Base-by-base conservation (phyloP, 2,888 invertebrate species). In the Amblyjoppa fuscipennis region DNA sequence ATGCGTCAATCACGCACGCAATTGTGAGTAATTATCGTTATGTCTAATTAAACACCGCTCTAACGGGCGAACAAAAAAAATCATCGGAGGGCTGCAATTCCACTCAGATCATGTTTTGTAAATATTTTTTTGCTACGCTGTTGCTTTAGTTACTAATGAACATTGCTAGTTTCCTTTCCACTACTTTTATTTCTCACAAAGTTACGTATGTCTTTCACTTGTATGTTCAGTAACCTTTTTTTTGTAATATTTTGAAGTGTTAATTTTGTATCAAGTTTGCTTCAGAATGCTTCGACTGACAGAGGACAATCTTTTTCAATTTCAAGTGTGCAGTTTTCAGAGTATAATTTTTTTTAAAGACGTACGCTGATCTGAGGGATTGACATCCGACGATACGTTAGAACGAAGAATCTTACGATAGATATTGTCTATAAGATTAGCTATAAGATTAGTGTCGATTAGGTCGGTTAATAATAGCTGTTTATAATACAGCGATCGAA, bases 231-330 rank as follows among this genome's bases (percentile, higher is more conserved):
- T 16, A 64, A 51, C 6, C 16, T 83, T n/a, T 61, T 20, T 53
- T 74, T 41, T n/a, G 59, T 66, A 20, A 7, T 2, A 53, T 16
- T 61, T 13, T 31, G 3, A 31, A 28, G 61, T 31, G 13, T 68
- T 31, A 13, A 49, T 51, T 68, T 3, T 34, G 49, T 38, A 64
- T 51, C 20, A 20, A 61, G 64, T 66, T n/a, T 61, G 64, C 51
- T 66, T 81, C 41, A 28, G 20, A 31, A 20, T 41, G 61, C 25
- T 49, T 56, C 13, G 31, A 81, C 81, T 61, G 84, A 84, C 81
- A 51, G 38, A 84, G 68, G 68, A 81, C 81, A 73, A 49, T 25
- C 56, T 79, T 28, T 34, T 64, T 38, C 41, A 7, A 51, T 70
- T 45, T 51, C 6, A 7, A 61, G 16, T 45, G 0, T 13, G 13